Base-by-base conservation (phyloP, 30 jellyfish, hydroid and myxozoan species). In the Hydractinia echinata region DNA sequence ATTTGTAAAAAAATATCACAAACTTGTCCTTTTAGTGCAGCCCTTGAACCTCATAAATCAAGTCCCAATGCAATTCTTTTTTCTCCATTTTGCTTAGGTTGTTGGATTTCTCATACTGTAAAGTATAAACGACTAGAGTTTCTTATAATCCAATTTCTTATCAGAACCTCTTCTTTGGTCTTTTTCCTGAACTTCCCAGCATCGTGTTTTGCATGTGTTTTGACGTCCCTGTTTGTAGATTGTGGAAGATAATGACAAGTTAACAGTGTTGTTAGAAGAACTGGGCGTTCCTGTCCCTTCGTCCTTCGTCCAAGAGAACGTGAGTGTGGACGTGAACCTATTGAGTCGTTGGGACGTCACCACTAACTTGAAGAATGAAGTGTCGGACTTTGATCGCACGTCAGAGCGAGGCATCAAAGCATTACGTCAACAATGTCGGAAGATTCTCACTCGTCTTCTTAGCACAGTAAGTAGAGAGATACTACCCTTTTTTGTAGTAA, bases 291-390 rank as follows among this genome's bases (percentile, higher is more conserved):
- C 96, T 5, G 77, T 81, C 67, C 72, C 94, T 8, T 55, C 88
- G 4, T 81, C 81, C 5, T 51, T 67, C 8, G 80, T 87, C 51
- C 81, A 71, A 71, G 95, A 93, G n/a, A 87, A 93, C 70, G 67
- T 83, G 54, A 44, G 73, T 48, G 96, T 88, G 5, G 96, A 93
- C 52, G 73, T 93, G 55, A 66, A 84, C 4, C 88, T 93, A 6
- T 76, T 93, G 54, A 93, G 99, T 68, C 95, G 99, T 50, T 93
- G 99, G 99, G 94, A 88, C 81, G 89, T 89, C 53, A 86, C 99
- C 56, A 76, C 93, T 71, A 94, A 86, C 48, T 66, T 91, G 56
- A 86, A 77, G 76, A 84, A 82, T 58, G 98, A 91, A 18, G 68
- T 85, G 90, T 83, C 88, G 1, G 98, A 92, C 53, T 67, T 73